Evolutionary conservation across 1,140 invertebrate species (phyloP), one percentile per base, ranked within the genome.

Genomic region (Aleiodes sp.): DNA sequence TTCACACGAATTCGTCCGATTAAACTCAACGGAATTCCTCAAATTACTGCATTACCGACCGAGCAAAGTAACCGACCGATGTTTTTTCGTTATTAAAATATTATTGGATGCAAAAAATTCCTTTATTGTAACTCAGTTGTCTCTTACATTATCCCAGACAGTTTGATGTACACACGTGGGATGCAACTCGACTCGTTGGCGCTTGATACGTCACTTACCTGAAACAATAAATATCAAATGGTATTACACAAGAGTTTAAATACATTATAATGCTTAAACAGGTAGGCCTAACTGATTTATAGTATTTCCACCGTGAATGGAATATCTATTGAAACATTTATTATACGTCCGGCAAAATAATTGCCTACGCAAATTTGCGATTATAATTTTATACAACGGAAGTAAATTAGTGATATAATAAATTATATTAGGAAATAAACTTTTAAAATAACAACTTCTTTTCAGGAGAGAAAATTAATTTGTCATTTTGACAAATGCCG

Each of bases 201-300:
- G 81, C 77, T 77, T 75, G 78, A 77, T n/a, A 79, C 77, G 82
- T 85, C 84, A 85, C 85, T 86, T 86, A 86, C 85, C 84, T 86
- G 83, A 84, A 86, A 86, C 83, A 86, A 86, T 86, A 86, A 86
- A 86, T 86, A 82, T 82, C 78, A 82, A 76, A 80, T 78, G 77
- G 80, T n/a, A n/a, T 86, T 86, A 85, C 77, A 77, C 73, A 78
- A 74, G 26, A 31, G 2, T 29, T 31, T 76, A 77, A 80, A 82
- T 72, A 76, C 80, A 84, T 59, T 59, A 59, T 59, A 79, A 79
- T 75, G 73, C 68, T 21, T 12, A 71, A 66, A 76, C 75, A 81
- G 76, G 64, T 24, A 64, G 14, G 69, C 29, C 52, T 81, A 80
- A 75, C 77, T 81, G 78, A 81, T 82, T 81, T 83, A 83, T 76